phyloP scores from a whole-genome alignment of 2,888 invertebrate genomes.

The Drosophila koepferae region DNA sequence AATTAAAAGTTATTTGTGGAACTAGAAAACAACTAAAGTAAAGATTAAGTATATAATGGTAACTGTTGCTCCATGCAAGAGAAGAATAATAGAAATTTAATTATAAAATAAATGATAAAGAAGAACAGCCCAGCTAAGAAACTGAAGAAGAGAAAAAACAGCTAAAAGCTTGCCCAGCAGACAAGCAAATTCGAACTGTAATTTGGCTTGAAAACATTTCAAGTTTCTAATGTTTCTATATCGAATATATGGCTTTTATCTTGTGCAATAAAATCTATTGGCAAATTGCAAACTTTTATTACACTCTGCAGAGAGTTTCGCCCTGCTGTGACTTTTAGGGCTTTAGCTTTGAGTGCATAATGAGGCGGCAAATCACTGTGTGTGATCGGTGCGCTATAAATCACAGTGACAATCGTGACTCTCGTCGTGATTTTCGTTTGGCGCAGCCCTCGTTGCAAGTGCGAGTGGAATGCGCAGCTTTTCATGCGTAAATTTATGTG shows the following conservation, averaged over 20 bases:
- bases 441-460: constrained; percentile 46
- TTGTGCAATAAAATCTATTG: background rate
- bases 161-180: no score
- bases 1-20: background rate
- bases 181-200: background rate
- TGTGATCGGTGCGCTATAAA: constrained; percentile 50
- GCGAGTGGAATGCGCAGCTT: constrained; percentile 58
- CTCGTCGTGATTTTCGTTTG: constrained; percentile 40
- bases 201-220: background rate
- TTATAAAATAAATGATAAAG: no score
- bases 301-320: background rate
- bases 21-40: background rate
- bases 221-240: background rate
- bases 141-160: no score
- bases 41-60: background rate
- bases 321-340: constrained; percentile 4
- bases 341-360: constrained; percentile 12
- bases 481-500: constrained; percentile 82
- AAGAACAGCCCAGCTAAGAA: no score
- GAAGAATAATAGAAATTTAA: background rate
- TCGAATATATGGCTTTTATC: background rate
- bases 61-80: background rate
- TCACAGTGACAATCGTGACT: constrained; percentile 64
- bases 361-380: constrained; percentile 47
- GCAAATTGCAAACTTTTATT: background rate